Evolutionary conservation across 2,888 invertebrate genomes (phyloP).

Genomic region (Octonoba sinensis): DNA sequence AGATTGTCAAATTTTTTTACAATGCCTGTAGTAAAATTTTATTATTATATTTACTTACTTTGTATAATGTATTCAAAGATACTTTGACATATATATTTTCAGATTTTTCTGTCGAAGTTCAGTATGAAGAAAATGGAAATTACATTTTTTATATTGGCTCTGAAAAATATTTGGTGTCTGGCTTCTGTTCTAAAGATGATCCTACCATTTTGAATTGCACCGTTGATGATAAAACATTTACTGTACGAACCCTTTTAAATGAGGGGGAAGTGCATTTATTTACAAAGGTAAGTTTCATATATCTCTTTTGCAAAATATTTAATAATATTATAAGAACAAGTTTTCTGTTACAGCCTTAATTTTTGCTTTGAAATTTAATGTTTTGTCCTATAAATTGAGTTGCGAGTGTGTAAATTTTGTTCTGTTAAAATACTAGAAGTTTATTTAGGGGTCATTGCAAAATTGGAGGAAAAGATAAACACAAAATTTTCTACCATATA

Average conservation of each 20-base stretch:
- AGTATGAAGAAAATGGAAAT: slow-evolving; percentile 25
- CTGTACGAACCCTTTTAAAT: slow-evolving; percentile 76
- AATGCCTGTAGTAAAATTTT: too few species aligned
- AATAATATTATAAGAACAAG: too few species aligned
- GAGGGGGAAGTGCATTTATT: slow-evolving; percentile 78
- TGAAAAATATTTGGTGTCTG: slow-evolving; percentile 30
- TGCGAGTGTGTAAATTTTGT: too few species aligned
- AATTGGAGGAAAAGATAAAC: too few species aligned
- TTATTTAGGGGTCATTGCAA: too few species aligned
- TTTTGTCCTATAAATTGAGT: not conserved
- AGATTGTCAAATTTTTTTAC: too few species aligned
- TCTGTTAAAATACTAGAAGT: too few species aligned
- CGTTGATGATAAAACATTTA: slow-evolving; percentile 74
- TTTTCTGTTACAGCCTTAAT: too few species aligned
- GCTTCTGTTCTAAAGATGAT: slow-evolving; percentile 16
- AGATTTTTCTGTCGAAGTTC: slow-evolving; percentile 37
- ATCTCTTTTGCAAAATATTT: not conserved
- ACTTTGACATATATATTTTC: not conserved
- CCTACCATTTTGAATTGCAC: slow-evolving; percentile 68
- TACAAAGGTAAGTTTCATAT: slow-evolving; percentile 73
- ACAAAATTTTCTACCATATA: too few species aligned
- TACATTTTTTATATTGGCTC: slow-evolving; percentile 45
- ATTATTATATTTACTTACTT: too few species aligned
- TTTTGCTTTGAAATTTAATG: not conserved
- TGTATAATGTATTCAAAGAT: too few species aligned